These are phyloP conservation scores for Mus spicilegus DNA, from an alignment of 2,113 vertebrate genomes.

Conservation along the genomic window DNA sequence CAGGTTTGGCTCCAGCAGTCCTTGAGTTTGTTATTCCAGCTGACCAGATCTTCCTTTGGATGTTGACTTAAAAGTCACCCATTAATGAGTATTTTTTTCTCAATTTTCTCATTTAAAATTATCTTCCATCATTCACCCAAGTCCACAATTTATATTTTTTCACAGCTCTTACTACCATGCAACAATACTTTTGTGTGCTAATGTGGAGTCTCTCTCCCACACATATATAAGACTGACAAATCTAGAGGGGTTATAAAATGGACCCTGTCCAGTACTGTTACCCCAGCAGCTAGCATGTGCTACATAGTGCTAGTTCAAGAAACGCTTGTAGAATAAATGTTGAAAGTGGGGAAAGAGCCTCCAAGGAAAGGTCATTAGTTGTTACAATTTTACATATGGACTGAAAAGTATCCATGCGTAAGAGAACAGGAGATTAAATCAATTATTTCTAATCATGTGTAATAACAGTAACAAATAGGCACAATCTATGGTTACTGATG, in stretches of 20 bases:
- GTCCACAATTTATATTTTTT: neutral
- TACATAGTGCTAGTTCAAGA: neutral
- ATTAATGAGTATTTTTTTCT: neutral
- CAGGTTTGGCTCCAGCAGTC: neutral
- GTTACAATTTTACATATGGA: neutral
- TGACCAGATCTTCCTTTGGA: neutral
- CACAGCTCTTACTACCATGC: too few relatives aligned
- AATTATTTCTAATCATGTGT: neutral
- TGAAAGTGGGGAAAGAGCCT: neutral
- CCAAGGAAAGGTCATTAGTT: neutral
- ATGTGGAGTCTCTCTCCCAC: neutral
- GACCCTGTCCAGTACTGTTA: too few relatives aligned
- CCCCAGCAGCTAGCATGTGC: neutral
- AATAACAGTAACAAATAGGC: too few relatives aligned
- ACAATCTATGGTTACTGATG: neutral
- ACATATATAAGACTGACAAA: neutral
- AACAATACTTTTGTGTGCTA: neutral
- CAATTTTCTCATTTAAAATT: neutral
- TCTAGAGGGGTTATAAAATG: neutral
- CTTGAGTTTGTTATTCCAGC: neutral
- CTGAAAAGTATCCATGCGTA: neutral
- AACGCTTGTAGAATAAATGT: neutral
- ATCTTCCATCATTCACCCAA: neutral
- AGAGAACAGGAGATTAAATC: neutral
- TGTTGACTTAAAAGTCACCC: neutral